phyloP scores from a whole-genome alignment of 2,888 invertebrate genomes.

The Erannis defoliaria region DNA sequence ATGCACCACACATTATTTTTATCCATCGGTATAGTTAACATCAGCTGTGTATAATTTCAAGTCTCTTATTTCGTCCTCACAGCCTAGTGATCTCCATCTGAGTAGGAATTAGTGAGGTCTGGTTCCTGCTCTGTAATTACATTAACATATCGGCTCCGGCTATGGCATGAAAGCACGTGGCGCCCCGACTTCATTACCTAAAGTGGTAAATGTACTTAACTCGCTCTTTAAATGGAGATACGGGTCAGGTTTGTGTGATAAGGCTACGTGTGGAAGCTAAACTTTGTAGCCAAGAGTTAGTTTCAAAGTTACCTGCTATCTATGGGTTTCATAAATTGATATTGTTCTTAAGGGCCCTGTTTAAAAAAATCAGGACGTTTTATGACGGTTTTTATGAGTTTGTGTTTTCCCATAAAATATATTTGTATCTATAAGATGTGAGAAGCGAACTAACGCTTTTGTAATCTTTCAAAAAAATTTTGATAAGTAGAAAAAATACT shows the following conservation, averaged over 20 bases:
- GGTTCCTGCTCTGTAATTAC: conserved; percentile 34
- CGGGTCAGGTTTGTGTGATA: conserved; percentile 5
- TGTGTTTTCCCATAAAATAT: no score
- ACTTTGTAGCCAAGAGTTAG: not conserved
- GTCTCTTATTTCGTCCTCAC: conserved; percentile 9
- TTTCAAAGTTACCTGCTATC: no score
- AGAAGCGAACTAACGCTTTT: no score
- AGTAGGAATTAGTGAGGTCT: conserved; percentile 26
- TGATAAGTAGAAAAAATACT: no score
- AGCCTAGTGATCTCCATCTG: conserved; percentile 12
- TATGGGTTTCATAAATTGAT: no score
- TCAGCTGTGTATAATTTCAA: conserved; percentile 2
- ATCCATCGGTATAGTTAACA: no score
- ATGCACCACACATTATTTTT: not conserved
- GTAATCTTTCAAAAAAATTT: no score
- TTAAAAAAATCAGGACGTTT: no score
- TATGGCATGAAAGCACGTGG: conserved; percentile 16
- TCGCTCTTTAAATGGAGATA: conserved; percentile 7
- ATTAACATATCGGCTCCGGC: conserved; percentile 33
- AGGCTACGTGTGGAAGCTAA: not conserved
- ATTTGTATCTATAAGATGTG: no score
- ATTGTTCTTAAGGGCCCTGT: no score
- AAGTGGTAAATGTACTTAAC: conserved; percentile 1
- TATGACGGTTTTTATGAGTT: no score
- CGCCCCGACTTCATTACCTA: conserved; percentile 15